Conservation (phyloP, 2,888 invertebrate genomes). For the Coelinius sp. region DNA sequence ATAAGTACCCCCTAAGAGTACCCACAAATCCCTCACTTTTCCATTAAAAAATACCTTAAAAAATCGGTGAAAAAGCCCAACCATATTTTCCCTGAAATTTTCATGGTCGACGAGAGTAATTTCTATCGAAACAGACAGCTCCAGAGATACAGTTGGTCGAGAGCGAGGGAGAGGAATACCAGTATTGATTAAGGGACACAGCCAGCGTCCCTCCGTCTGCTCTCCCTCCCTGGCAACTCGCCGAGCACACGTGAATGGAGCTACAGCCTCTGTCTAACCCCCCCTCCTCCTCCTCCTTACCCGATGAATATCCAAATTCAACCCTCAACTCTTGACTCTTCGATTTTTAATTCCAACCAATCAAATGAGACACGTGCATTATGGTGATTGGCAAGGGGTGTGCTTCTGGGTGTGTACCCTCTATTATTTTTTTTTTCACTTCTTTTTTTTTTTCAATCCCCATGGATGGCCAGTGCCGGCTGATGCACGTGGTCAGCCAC, state of each 20-base stretch:
- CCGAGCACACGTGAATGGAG: constrained; percentile 45
- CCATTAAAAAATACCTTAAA: no score
- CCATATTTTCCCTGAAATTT: not conserved
- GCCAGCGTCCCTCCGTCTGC: constrained; percentile 50
- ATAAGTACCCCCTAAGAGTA: no score
- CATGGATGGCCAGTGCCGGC: constrained; percentile 14
- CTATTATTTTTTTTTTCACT: not conserved
- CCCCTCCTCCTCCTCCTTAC: not conserved
- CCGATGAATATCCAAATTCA: no score
- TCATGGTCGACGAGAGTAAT: constrained; percentile 6
- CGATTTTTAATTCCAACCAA: not conserved
- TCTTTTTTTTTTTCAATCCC: not conserved
- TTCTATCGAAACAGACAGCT: constrained; percentile 7
- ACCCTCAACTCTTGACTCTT: not conserved
- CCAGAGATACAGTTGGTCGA: not conserved
- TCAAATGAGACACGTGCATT: constrained; percentile 1
- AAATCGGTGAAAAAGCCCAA: not conserved
- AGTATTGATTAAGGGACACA: constrained; percentile 64
- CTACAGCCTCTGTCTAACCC: constrained; percentile 21
- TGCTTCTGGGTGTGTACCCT: not conserved
- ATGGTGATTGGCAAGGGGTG: constrained; percentile 11
- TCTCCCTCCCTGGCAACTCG: constrained; percentile 47
- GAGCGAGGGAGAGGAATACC: constrained; percentile 26
- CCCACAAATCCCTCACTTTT: no score
- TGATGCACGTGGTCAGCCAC: not conserved